Conservation (phyloP, 1,140 invertebrate genomes). For the Bombus polaris region DNA sequence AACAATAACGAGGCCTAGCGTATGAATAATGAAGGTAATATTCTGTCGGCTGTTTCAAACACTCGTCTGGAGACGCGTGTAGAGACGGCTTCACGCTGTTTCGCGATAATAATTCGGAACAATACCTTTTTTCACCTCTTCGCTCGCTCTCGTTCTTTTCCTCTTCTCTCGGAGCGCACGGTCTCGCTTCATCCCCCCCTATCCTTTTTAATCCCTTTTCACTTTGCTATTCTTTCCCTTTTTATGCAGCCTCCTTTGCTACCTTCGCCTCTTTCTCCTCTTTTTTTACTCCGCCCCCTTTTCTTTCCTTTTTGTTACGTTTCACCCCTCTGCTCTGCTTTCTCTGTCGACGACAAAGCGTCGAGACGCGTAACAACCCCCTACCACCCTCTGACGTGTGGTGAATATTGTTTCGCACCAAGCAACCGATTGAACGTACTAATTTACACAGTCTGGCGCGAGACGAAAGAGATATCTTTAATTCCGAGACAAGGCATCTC, state of each 20-base stretch:
- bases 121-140: conserved; percentile 49
- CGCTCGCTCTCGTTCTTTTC: neutral
- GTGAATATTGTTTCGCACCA: conserved; percentile 53
- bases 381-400: neutral
- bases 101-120: conserved; percentile 45
- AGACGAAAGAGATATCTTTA: conserved; percentile 16
- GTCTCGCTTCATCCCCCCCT: neutral
- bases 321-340: conserved; percentile 19
- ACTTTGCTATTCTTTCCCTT: conserved; percentile 25
- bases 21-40: conserved; percentile 48
- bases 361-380: conserved; percentile 40
- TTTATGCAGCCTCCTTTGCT: neutral
- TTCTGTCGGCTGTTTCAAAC: conserved; percentile 19
- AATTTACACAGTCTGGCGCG: conserved; percentile 42
- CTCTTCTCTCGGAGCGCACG: neutral
- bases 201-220: conserved; percentile 32
- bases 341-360: conserved; percentile 38
- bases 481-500: neutral
- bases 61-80: conserved; percentile 20
- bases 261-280: neutral
- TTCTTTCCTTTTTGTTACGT: neutral
- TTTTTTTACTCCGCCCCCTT: neutral
- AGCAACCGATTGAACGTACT: conserved; percentile 35
- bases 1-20: neutral
- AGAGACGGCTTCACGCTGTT: conserved; percentile 22